These are phyloP conservation scores for Takifugu rubripes DNA, from an alignment of 2,797 vertebrate genomes.

Conservation along the genomic window DNA sequence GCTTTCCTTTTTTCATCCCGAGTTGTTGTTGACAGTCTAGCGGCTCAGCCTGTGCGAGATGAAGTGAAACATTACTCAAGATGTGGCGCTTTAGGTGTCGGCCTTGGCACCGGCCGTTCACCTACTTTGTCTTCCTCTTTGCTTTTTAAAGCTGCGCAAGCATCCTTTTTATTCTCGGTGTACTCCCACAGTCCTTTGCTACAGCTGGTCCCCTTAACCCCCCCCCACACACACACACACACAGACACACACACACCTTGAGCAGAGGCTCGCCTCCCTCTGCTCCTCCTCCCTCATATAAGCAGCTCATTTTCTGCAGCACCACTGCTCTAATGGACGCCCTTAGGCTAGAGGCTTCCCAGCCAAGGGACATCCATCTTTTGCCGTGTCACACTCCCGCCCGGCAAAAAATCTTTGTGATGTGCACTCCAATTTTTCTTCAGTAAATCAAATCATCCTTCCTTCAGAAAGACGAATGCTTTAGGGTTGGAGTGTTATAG, in stretches of 20 bases:
- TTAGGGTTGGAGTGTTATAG: slow-evolving; percentile 93
- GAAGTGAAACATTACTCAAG: slow-evolving; percentile 33
- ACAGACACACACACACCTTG: slow-evolving; percentile 22
- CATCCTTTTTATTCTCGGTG: slow-evolving; percentile 34
- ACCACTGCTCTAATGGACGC: slow-evolving; percentile 94
- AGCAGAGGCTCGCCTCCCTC: slow-evolving; percentile 35
- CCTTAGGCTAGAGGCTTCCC: slow-evolving; percentile 92
- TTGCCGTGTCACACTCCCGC: slow-evolving; percentile 87
- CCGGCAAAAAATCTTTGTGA: slow-evolving; percentile 98
- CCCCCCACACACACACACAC: slow-evolving; percentile 20
- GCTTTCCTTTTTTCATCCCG: slow-evolving; percentile 2
- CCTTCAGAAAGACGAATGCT: slow-evolving; percentile 99
- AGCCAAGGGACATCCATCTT: slow-evolving; percentile 99
- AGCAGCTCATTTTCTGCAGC: slow-evolving; percentile 86
- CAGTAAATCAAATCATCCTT: slow-evolving; percentile 99
- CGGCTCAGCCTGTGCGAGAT: slow-evolving; percentile 22
- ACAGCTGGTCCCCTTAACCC: slow-evolving; percentile 9
- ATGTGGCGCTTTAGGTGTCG: slow-evolving; percentile 9
- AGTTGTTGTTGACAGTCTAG: slow-evolving; percentile 23
- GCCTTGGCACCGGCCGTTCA: slow-evolving; percentile 30
- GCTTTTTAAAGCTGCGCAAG: slow-evolving; percentile 59
- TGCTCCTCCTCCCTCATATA: slow-evolving; percentile 67
- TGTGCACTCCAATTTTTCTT: slow-evolving; percentile 99
- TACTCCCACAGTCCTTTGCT: slow-evolving; percentile 32
- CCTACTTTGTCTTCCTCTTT: slow-evolving; percentile 62